Base-by-base conservation (phyloP, 2,888 invertebrate genomes). In the Helicoverpa assulta region DNA sequence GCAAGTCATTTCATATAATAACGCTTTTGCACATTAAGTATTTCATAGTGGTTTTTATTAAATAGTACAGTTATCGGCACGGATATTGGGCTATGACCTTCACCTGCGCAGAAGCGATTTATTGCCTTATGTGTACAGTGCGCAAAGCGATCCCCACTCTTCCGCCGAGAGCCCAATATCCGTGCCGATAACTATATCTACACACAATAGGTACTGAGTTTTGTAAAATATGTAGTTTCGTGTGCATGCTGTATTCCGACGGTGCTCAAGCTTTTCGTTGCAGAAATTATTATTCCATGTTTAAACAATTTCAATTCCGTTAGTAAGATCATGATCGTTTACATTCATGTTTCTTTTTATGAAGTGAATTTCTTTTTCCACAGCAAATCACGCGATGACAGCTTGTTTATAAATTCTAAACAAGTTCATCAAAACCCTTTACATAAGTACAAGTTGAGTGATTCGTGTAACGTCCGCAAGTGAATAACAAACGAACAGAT, bases 401-500 rank as follows among this genome's bases (percentile, higher is more conserved):
- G 51, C 29, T 76, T 40, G 72, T 76, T 70, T 70, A 76, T 56
- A 73, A 73, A 73, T 59, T 76, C 55, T 55, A 70, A 70, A 43
- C 19, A 59, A 78, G 58, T 79, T 62, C 61, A 76, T 74, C 57
- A 67, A 61, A 74, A 60, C 43, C 60, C 52, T 54, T 74, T 60
- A 55, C 73, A 66, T 65, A 68, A 73, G 61, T 71, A 52, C n/a
- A 47, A n/a, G 10, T 53, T 62, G 67, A 63, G 68, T 71, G 60
- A 58, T 65, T 69, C 61, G 70, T 74, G 78, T 84, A 73, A 63
- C 60, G 80, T 75, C 74, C 70, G 60, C 73, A 64, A 78, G 67
- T 74, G 78, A 80, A 76, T 80, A 76, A 75, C 76, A 73, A 81
- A 86, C 84, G 78, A 81, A 83, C 84, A 85, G 86, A 85, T 88